Conservation (phyloP, 2,113 vertebrate species). For the Anguilla japonica region DNA sequence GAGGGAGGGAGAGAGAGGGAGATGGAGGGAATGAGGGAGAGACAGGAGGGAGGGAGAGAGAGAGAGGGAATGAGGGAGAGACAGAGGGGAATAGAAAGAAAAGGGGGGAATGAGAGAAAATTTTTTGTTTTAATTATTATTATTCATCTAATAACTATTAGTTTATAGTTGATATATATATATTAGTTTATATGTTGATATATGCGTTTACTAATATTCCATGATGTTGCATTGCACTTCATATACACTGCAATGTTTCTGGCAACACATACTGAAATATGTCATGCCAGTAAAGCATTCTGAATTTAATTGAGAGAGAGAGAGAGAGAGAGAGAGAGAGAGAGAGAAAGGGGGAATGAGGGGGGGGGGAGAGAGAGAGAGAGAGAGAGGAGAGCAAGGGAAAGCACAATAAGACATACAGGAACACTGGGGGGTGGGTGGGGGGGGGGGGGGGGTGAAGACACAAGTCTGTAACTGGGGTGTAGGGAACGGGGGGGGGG, state of each 20-base stretch:
- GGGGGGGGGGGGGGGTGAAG: not conserved
- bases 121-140: no score
- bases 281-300: no score
- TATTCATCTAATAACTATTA: no score
- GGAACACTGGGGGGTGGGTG: slow-evolving; percentile 4
- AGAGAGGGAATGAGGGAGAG: not conserved
- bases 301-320: not conserved
- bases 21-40: no score
- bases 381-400: slow-evolving; percentile 5
- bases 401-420: not conserved
- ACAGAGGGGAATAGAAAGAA: not conserved
- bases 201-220: no score
- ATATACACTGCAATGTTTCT: no score
- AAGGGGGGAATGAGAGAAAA: not conserved
- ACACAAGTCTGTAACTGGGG: not conserved
- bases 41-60: not conserved
- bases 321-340: not conserved
- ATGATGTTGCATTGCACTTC: no score
- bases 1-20: no score
- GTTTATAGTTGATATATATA: no score
- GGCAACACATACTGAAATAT: no score
- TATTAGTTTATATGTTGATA: no score
- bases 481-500: not conserved
- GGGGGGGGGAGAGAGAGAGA: not conserved
- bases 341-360: not conserved